Evolutionary conservation across 2,113 vertebrate genomes (phyloP).

Genomic region (Hippocampus mohnikei): DNA sequence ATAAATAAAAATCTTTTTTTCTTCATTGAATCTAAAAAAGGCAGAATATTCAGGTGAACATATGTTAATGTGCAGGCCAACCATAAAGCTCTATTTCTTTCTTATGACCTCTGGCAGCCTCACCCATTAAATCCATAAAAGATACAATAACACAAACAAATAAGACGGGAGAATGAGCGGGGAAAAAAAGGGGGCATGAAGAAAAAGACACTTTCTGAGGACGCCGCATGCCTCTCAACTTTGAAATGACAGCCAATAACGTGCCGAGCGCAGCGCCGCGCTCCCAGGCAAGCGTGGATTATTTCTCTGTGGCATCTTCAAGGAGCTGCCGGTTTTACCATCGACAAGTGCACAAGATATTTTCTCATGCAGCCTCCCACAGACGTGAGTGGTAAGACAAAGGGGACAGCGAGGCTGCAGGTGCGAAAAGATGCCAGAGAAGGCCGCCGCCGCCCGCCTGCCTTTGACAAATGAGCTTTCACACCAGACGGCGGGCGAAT

Average conservation of each 20-base stretch:
- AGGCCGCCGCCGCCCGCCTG: conserved; percentile 65
- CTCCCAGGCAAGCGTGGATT: conserved; percentile 53
- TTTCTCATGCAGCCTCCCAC: conserved; percentile 65
- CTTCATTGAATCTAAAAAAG: background rate
- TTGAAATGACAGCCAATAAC: conserved; percentile 66
- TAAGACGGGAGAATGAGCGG: conserved; percentile 3
- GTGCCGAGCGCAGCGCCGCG: conserved; percentile 47
- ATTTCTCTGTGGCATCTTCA: conserved; percentile 64
- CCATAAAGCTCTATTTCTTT: background rate
- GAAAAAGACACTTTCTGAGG: conserved; percentile 41
- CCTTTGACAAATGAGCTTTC: conserved; percentile 77
- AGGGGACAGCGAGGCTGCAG: background rate
- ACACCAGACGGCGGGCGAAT: conserved; percentile 60
- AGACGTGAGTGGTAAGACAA: conserved; percentile 37
- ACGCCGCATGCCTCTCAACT: conserved; percentile 43
- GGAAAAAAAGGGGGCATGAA: conserved; percentile 34
- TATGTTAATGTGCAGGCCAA: background rate
- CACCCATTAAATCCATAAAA: background rate
- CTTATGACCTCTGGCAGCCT: background rate
- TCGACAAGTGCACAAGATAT: conserved; percentile 57
- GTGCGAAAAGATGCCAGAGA: conserved; percentile 61
- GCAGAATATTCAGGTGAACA: background rate
- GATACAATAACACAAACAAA: background rate
- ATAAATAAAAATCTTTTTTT: too few relatives aligned
- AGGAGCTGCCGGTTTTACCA: conserved; percentile 59